phyloP scores from a whole-genome alignment of 2,888 invertebrate genomes.

The Cylindroiulus punctatus region DNA sequence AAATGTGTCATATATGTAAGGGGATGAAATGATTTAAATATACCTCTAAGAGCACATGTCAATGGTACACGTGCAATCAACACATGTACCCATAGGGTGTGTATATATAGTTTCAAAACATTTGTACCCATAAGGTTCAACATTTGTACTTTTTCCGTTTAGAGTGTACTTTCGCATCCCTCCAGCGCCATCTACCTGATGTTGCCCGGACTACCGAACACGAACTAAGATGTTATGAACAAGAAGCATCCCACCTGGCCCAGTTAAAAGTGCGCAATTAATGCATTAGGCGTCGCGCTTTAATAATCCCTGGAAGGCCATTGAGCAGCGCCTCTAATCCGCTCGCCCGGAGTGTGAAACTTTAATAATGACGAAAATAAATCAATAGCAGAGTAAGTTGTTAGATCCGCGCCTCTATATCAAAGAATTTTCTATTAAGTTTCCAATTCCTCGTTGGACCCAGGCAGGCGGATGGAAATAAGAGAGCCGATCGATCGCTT shows the following conservation, averaged over 20 bases:
- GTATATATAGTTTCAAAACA: too few relatives aligned
- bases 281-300: conserved; percentile 28
- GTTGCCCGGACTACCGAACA: too few relatives aligned
- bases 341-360: conserved; percentile 33
- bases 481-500: background rate
- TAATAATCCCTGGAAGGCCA: conserved; percentile 42
- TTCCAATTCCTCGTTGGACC: background rate
- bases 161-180: too few relatives aligned
- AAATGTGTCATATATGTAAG: too few relatives aligned
- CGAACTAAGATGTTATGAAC: background rate
- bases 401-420: conserved; percentile 14
- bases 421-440: conserved; percentile 34
- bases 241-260: background rate
- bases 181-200: too few relatives aligned
- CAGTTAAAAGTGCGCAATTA: conserved; percentile 14
- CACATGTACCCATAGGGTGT: too few relatives aligned
- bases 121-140: too few relatives aligned
- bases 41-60: too few relatives aligned
- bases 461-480: background rate
- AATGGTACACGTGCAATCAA: too few relatives aligned
- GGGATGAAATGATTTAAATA: too few relatives aligned
- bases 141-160: too few relatives aligned
- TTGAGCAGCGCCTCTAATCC: background rate
- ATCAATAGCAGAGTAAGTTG: conserved; percentile 28
- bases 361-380: conserved; percentile 30